Conservation (phyloP, 2,113 vertebrate species). For the Anguilla rostrata region DNA sequence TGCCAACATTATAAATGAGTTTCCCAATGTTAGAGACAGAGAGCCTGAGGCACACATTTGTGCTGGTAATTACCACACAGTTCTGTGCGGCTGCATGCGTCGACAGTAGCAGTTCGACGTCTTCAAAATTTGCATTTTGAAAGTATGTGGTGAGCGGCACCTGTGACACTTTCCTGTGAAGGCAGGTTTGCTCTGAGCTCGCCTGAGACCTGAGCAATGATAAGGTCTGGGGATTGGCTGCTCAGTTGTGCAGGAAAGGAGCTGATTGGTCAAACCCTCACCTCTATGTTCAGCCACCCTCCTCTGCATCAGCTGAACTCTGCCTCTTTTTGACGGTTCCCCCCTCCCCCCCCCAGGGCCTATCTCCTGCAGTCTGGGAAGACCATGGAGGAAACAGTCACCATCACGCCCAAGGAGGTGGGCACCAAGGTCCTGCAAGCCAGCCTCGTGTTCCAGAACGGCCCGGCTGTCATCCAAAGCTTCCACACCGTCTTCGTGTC, state of each 20-base stretch:
- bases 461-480: conserved; percentile 26
- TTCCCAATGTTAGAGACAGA: too few relatives aligned
- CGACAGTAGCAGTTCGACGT: too few relatives aligned
- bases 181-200: not conserved
- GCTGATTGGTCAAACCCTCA: not conserved
- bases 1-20: too few relatives aligned
- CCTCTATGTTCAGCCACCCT: too few relatives aligned
- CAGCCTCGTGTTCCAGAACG: conserved; percentile 45
- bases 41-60: too few relatives aligned
- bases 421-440: conserved; percentile 58
- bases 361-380: conserved; percentile 33
- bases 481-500: conserved; percentile 49
- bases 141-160: too few relatives aligned
- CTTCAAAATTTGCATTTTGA: too few relatives aligned
- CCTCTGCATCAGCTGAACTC: not conserved
- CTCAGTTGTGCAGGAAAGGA: not conserved
- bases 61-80: too few relatives aligned
- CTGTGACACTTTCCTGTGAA: too few relatives aligned
- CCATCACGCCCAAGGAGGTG: conserved; percentile 47
- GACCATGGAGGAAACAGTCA: conserved; percentile 46
- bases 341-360: conserved; percentile 32
- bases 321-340: not conserved
- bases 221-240: not conserved
- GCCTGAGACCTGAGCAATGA: not conserved
- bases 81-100: too few relatives aligned